These are phyloP conservation scores for Chirona hameri DNA, from an alignment of 2,888 invertebrate species.

Conservation along the genomic window DNA sequence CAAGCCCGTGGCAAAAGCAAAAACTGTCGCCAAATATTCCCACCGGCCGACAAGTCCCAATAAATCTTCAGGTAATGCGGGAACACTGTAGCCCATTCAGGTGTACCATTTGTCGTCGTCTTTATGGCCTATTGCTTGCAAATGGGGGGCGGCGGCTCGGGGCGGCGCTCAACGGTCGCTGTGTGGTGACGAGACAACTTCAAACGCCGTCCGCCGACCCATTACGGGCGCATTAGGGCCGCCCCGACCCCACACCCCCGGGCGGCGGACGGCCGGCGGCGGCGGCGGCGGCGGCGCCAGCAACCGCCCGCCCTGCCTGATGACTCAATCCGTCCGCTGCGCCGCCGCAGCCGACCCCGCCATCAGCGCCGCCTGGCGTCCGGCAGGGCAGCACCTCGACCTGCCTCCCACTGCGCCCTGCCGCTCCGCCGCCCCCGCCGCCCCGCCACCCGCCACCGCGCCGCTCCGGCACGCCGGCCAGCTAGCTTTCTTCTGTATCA, in stretches of 20 bases:
- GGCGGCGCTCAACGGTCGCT: neutral
- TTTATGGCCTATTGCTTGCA: neutral
- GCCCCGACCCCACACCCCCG: neutral
- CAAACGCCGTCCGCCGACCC: neutral
- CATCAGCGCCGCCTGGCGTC: too few relatives aligned
- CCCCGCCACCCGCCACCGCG: too few relatives aligned
- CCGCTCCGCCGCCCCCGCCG: too few relatives aligned
- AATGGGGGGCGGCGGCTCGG: neutral
- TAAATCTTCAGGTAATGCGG: neutral
- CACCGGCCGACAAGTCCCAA: neutral
- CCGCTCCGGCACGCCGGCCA: neutral
- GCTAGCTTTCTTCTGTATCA: neutral
- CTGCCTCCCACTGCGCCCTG: too few relatives aligned
- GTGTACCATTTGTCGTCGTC: constrained; percentile 6
- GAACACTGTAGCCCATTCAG: constrained; percentile 13
- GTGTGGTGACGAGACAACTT: neutral
- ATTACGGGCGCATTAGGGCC: constrained; percentile 2
- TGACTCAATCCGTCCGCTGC: too few relatives aligned
- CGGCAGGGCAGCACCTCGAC: too few relatives aligned
- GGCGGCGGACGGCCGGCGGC: neutral
- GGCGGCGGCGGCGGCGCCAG: neutral
- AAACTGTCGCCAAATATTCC: neutral
- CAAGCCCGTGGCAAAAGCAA: neutral
- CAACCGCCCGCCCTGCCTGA: neutral
- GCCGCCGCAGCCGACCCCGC: too few relatives aligned